These are phyloP conservation scores for Nothoprocta pentlandii DNA, from an alignment of 2,113 vertebrate species.

Conservation along the genomic window DNA sequence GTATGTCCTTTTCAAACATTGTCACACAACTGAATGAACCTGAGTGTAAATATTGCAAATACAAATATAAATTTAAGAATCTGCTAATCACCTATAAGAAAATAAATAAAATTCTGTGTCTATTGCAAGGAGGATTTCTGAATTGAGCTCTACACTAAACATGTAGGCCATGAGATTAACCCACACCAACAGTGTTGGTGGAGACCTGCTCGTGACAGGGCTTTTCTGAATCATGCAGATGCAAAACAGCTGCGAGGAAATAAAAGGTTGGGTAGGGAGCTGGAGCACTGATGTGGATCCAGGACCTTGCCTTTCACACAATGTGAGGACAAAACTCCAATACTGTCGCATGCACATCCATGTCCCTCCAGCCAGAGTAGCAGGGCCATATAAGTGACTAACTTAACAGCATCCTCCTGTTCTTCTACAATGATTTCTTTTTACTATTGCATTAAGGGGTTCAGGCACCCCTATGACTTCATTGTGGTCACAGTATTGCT, in stretches of 20 bases:
- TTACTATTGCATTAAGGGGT: neutral
- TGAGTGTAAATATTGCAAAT: conserved; percentile 8
- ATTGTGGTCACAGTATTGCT: neutral
- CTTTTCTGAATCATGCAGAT: neutral
- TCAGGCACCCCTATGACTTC: neutral
- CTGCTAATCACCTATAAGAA: neutral
- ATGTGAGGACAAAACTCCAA: neutral
- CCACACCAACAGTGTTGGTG: neutral
- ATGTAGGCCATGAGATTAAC: neutral
- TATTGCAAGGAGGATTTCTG: neutral
- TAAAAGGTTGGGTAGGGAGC: no score
- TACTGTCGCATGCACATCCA: neutral
- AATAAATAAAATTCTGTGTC: neutral
- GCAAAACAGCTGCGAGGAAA: neutral
- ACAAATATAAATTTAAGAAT: neutral
- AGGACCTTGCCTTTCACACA: neutral
- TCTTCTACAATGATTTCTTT: neutral
- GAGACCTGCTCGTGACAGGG: neutral
- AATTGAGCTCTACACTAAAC: neutral
- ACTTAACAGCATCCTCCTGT: accelerated
- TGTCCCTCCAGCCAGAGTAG: neutral
- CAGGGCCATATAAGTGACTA: no score
- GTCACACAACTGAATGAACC: neutral
- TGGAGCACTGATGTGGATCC: neutral
- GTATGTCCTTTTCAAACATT: neutral